Evolutionary conservation across 2,113 vertebrate species (phyloP).

Genomic region (Crotalus horridus): DNA sequence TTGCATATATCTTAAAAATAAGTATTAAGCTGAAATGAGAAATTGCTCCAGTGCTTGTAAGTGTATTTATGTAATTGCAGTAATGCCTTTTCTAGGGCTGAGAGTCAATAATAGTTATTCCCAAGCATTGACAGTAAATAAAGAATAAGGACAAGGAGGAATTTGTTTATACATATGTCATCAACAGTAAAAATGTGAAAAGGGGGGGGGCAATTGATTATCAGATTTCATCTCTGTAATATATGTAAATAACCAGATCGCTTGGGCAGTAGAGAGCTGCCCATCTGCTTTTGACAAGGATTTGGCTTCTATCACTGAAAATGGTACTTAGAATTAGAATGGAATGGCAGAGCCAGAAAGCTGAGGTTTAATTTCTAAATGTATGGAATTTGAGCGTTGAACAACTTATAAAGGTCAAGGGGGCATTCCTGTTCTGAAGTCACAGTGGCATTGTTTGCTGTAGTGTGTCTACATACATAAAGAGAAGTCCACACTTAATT

Average conservation of each 20-base stretch:
- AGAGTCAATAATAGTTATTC: slow-evolving; percentile 43
- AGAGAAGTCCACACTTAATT: slow-evolving; percentile 6
- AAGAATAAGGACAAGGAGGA: slow-evolving; percentile 43
- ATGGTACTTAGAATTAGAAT: slow-evolving; percentile 68
- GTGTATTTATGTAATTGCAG: slow-evolving; percentile 57
- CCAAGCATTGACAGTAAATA: slow-evolving; percentile 45
- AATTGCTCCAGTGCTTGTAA: slow-evolving; percentile 40
- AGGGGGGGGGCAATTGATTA: slow-evolving; percentile 61
- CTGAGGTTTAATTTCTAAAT: slow-evolving; percentile 67
- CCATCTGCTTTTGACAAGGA: slow-evolving; percentile 67
- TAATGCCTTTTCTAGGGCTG: slow-evolving; percentile 47
- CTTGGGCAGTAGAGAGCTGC: slow-evolving; percentile 66
- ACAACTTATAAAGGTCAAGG: slow-evolving; percentile 51
- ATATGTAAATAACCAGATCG: slow-evolving; percentile 75
- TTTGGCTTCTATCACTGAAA: slow-evolving; percentile 75
- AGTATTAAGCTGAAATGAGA: slow-evolving; percentile 57
- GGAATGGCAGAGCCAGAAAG: slow-evolving; percentile 59
- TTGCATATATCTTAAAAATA: slow-evolving; percentile 49
- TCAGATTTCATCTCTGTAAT: slow-evolving; percentile 69
- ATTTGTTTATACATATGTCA: slow-evolving; percentile 57
- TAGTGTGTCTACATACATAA: slow-evolving; percentile 39
- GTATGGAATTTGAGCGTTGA: slow-evolving; percentile 48
- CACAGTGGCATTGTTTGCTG: slow-evolving; percentile 46
- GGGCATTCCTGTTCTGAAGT: slow-evolving; percentile 46
- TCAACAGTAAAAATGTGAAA: slow-evolving; percentile 66